Conservation (phyloP, 2,888 invertebrate genomes). For the Eilema griseolum region DNA sequence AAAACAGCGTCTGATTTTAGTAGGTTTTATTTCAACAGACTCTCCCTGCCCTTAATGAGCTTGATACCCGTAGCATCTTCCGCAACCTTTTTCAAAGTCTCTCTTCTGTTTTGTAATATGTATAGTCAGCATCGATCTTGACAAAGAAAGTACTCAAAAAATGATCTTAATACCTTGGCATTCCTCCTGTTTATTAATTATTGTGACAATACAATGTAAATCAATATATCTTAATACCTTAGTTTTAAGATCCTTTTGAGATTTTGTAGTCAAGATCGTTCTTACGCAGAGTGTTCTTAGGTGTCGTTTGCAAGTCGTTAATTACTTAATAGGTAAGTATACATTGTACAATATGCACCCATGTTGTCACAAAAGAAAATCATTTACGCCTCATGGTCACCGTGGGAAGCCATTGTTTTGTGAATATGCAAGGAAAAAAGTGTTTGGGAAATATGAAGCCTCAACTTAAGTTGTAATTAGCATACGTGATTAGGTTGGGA, state of each 20-base stretch:
- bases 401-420: background rate
- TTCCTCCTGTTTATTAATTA: too few relatives aligned
- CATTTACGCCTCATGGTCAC: constrained; percentile 1
- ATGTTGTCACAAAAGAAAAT: constrained; percentile 3
- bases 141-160: too few relatives aligned
- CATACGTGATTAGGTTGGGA: background rate
- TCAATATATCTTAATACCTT: too few relatives aligned
- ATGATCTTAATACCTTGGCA: too few relatives aligned
- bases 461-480: constrained; percentile 6
- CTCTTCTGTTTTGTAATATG: background rate
- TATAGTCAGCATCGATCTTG: too few relatives aligned
- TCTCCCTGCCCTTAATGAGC: background rate
- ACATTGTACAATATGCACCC: background rate
- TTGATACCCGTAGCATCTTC: background rate
- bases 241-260: too few relatives aligned
- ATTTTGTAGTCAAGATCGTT: too few relatives aligned
- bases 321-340: background rate
- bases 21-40: background rate
- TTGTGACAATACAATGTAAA: too few relatives aligned
- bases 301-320: background rate
- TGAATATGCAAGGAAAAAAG: constrained; percentile 5
- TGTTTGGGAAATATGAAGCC: constrained; percentile 8
- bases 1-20: background rate
- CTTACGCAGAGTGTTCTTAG: too few relatives aligned
- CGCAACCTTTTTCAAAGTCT: background rate